Evolutionary conservation across 1,140 invertebrate genomes (phyloP), one percentile per base, ranked within the genome.

Genomic region (Eciton burchellii): DNA sequence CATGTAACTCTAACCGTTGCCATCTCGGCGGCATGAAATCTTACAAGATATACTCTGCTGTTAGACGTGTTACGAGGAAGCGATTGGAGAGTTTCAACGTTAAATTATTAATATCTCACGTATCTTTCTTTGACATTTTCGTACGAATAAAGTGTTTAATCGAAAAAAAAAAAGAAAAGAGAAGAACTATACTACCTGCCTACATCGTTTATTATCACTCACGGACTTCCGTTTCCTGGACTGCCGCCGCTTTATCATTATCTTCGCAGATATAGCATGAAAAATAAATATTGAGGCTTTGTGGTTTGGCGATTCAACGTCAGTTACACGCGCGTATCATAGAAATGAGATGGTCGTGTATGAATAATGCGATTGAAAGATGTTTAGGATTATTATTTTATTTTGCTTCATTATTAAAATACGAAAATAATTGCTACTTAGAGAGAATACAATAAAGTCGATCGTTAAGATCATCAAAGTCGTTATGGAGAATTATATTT

Each of bases 51-150:
- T 65, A 65, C 59, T 76, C 59, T 63, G n/a, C 52, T 19, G 60
- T 76, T 76, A 63, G 26, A 76, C 43, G 59, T 65, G 59, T 76
- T 76, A 65, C 59, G 43, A 76, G 43, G 63, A 76, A 24, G 29
- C 12, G 49, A 74, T 63, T 12, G 57, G 43, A 74, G 35, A 54
- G 72, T 65, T 76, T 76, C 72, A 52, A 43, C 59, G 59, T 76
- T 76, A 76, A 76, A 76, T 76, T 76, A 76, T 76, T 76, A 63
- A 52, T 76, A 76, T 74, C 41, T n/a, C n/a, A n/a, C n/a, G 57
- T 74, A 74, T 76, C 72, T 76, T 76, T 76, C 72, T 76, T 76
- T 76, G 43, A 63, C 72, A 76, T 76, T 76, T 76, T 76, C 72
- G 60, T 76, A 76, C 72, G 26, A 76, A 76, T 76, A 76, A 76